Evolutionary conservation across 2,797 vertebrate species (phyloP), one percentile per base, ranked within the genome.

Genomic region (Merluccius polli): DNA sequence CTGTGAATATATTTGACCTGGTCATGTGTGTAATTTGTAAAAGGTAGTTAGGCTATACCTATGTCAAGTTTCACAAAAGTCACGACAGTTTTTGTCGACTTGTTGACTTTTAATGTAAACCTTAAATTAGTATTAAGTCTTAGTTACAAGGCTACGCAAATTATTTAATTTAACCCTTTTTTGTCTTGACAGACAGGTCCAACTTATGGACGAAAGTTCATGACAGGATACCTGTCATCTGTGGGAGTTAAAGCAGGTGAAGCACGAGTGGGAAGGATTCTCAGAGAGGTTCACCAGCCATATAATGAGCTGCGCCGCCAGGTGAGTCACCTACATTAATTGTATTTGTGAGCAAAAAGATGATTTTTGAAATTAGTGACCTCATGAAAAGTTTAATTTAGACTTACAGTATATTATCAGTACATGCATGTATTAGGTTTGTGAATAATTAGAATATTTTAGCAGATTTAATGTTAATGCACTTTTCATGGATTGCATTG

Each of bases 141-240:
- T n/a, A n/a, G n/a, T n/a, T n/a, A n/a, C n/a, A n/a, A n/a, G n/a
- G n/a, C n/a, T n/a, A n/a, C n/a, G n/a, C n/a, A n/a, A n/a, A n/a
- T n/a, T n/a, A n/a, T n/a, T n/a, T n/a, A n/a, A n/a, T n/a, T n/a
- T n/a, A n/a, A n/a, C n/a, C n/a, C n/a, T n/a, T 63, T 63, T 63
- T 15, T 63, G 11, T 63, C 12, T 63, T 63, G 12, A 63, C 15
- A 78, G 77, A 78, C 63, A n/a, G 77, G 77, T 10, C 38, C 41
- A 48, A 10, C 9, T 48, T 48, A 48, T 1, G n/a, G n/a, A 59
- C 41, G 73, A 33, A 71, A 74, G 32, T 70, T 78, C 21, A 71
- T 78, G 77, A 75, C 73, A 31, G 77, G 77, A 70, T 75, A 71
- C 33, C 73, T 71, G 41, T 52, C 24, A 12, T 18, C 73, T 27